Evolutionary conservation across 2,797 vertebrate genomes (phyloP), one percentile per base, ranked within the genome.

Genomic region (Acrossocheilus wenchowensis): DNA sequence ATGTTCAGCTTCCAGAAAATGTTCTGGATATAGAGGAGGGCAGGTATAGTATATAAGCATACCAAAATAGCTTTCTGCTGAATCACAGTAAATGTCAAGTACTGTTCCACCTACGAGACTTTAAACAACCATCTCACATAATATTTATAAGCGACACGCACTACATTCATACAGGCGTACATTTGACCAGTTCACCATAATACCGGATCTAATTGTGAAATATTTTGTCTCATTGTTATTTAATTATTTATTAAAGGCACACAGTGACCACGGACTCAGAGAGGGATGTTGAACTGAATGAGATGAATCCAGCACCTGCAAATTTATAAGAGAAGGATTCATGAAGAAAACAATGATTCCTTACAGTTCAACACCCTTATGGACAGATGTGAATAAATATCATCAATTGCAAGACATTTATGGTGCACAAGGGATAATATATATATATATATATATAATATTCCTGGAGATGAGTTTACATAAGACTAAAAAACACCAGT

Each of bases 1-100:
- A 91, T 9, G 26, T 73, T 43, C 64, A 81, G n/a, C 83, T 85
- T 50, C 89, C 86, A 21, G 89, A 88, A 43, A 73, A 87, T 30
- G 17, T 90, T 52, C 68, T 80, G 75, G 87, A 88, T 43, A 54
- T 81, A 30, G 87, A 89, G 81, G 73, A 85, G 48, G 64, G 64
- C 34, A 79, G 85, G 86, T 85, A 81, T 11, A 69, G 69, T 54
- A 39, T 19, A 82, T 21, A 17, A 14, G 9, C 64, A 66, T n/a
- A 12, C 12, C 39, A 23, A 48, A 71, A 4, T 50, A 36, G 54
- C 30, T 82, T 36, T 66, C 10, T 36, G 43, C 62, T 79, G 30
- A 50, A 81, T 81, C 79, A 81, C 17, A 48, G 19, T n/a, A 50
- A 66, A 77, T 72, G 21, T 43, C 9, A 43, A 72, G 69, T 7